These are phyloP conservation scores for Eptatretus atami DNA, from an alignment of 2,797 vertebrate species.

Conservation along the genomic window DNA sequence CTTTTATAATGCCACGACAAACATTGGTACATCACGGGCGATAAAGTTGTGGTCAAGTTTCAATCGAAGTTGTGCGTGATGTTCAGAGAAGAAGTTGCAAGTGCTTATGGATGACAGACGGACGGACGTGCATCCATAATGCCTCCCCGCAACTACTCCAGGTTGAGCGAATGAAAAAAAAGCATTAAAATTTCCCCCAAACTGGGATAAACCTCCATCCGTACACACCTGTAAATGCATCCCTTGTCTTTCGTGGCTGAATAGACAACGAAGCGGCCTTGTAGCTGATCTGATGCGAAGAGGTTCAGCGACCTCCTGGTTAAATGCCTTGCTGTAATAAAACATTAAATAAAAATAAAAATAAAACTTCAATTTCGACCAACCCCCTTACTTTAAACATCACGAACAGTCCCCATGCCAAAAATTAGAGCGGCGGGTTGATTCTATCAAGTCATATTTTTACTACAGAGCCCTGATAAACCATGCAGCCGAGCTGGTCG, in stretches of 20 bases:
- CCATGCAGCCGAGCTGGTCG: constrained; percentile 87
- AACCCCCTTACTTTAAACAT: too few relatives aligned
- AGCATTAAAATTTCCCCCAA: neutral
- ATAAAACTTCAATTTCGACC: too few relatives aligned
- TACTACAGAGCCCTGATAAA: constrained; percentile 77
- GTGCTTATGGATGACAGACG: too few relatives aligned
- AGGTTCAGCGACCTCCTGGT: constrained; percentile 92
- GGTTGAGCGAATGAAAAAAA: neutral
- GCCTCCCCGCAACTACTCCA: too few relatives aligned
- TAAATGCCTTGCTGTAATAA: constrained; percentile 72
- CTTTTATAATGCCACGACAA: too few relatives aligned
- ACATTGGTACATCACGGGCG: too few relatives aligned
- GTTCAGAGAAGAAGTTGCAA: too few relatives aligned
- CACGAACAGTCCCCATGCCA: too few relatives aligned
- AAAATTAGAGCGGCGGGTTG: too few relatives aligned
- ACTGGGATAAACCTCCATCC: neutral
- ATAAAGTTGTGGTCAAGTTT: too few relatives aligned
- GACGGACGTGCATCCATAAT: too few relatives aligned
- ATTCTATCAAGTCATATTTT: neutral
- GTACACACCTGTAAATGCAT: constrained; percentile 57
- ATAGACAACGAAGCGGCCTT: constrained; percentile 79
- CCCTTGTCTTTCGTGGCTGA: constrained; percentile 75
- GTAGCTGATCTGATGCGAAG: constrained; percentile 95
- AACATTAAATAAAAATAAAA: neutral
- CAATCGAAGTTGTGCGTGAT: too few relatives aligned